Percentiles rank a stretch among this genome's conserved stretches.
These are phyloP conservation scores for Jaculus jaculus DNA, from an alignment of 2,113 vertebrate species.

Conservation along the genomic window DNA sequence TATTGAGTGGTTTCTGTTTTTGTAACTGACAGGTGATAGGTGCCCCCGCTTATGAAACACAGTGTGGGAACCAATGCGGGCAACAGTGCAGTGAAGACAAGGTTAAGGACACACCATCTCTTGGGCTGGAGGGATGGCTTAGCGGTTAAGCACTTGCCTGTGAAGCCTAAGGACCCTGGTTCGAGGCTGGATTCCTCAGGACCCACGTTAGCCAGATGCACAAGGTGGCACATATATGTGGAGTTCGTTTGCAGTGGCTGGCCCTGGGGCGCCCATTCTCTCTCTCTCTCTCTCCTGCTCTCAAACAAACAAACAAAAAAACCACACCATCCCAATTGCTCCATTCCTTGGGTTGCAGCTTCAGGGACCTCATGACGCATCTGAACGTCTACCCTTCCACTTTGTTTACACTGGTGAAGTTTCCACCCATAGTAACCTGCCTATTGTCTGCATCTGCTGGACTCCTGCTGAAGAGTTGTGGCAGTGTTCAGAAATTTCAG, in stretches of 20 bases:
- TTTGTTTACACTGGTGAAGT: background rate
- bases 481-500: background rate
- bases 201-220: too few species aligned
- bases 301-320: too few species aligned
- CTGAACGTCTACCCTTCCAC: background rate
- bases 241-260: too few species aligned
- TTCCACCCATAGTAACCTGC: rapidly evolving
- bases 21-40: too few species aligned
- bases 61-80: too few species aligned
- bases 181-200: too few species aligned
- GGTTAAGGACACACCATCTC: rapidly evolving
- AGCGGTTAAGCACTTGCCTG: too few species aligned
- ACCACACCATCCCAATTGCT: background rate
- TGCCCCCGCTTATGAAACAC: background rate
- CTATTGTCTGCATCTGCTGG: rapidly evolving
- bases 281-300: too few species aligned
- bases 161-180: too few species aligned
- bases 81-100: background rate
- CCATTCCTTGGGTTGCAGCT: background rate
- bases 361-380: background rate
- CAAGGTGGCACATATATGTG: too few species aligned
- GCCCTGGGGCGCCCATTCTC: too few species aligned
- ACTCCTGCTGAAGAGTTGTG: background rate
- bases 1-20: background rate
- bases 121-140: too few species aligned